phyloP scores from a whole-genome alignment of 2,113 vertebrate species.

The Cynopterus brachyotis region DNA sequence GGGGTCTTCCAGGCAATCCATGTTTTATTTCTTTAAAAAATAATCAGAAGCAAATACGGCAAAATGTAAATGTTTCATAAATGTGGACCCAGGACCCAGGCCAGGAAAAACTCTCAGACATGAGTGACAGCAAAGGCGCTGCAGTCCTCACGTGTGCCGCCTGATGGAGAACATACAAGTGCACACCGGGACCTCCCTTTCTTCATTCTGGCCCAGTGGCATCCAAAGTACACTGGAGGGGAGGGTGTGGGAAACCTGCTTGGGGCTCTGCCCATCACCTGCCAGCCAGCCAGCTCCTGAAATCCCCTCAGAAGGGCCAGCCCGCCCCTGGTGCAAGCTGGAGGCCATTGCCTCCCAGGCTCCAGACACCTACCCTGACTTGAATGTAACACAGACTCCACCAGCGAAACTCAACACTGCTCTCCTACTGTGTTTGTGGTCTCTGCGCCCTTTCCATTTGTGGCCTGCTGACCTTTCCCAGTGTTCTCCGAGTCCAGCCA shows the following conservation, averaged over 20 bases:
- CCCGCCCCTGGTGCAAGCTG: background rate
- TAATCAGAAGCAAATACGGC: background rate
- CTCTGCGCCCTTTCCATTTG: background rate
- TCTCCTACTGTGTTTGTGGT: background rate
- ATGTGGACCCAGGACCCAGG: background rate
- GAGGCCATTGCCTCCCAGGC: background rate
- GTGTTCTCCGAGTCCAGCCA: background rate
- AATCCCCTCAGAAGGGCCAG: background rate
- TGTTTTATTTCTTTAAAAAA: background rate
- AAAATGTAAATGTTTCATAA: background rate
- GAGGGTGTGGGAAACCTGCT: accelerated
- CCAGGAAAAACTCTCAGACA: background rate
- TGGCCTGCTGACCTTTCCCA: background rate
- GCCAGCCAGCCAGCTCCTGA: background rate
- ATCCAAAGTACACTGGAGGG: accelerated
- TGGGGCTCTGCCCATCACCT: background rate
- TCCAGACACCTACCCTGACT: background rate
- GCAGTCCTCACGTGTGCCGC: accelerated
- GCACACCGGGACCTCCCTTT: background rate
- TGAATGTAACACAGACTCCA: background rate
- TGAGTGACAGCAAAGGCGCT: accelerated
- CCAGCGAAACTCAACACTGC: accelerated
- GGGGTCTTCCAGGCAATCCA: too few relatives aligned
- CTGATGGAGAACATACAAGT: accelerated
- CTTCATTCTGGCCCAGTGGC: accelerated